Base-by-base conservation (phyloP, 2,113 vertebrate genomes). In the Megalops atlanticus region DNA sequence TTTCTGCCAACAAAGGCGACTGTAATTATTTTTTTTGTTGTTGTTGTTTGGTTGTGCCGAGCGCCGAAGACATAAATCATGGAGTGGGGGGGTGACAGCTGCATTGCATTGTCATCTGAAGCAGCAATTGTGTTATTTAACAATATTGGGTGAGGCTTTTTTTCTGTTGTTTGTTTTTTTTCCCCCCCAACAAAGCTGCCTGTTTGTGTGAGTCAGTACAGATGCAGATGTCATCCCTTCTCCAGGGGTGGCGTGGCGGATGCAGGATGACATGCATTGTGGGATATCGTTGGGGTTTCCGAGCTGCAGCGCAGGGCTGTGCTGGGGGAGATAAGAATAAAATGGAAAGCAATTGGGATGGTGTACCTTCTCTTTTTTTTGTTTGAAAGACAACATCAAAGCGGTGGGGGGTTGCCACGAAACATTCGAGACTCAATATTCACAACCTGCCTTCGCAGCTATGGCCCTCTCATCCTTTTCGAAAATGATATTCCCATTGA, bases 301-400 rank as follows among this genome's bases (percentile, higher is more conserved):
- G 40, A 21, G 24, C 47, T 64, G 47, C 31, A 36, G 36, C 21
- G 24, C 45, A 58, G 33, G 70, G 31, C 27, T 43, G 70, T 39
- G 31, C 70, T 70, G 24, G 18, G 21, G 24, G 45, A 74, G 79
- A 80, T 80, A 74, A 80, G 45, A 47, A 58, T 18, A 21, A 49
- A 35, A 21, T 47, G 52, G 49, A 64, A n/a, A 12, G 27, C 39
- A 14, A 68, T 78, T 40, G 21, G 68, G 11, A 41, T 24, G 15
- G 16, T 6, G n/a, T 14, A n/a, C 49, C 41, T 79, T 36, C 38
- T 58, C 47, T 38, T 27, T 43, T 2, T n/a, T n/a, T n/a, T n/a
- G n/a, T n/a, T n/a, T n/a, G n/a, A n/a, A n/a, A n/a, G 8, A 40
- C 5, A 18, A 31, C 73, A 43, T 74, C 18, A 74, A 74, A 74